Evolutionary conservation across 2,797 vertebrate genomes (phyloP).

Genomic region (Potorous gilbertii): DNA sequence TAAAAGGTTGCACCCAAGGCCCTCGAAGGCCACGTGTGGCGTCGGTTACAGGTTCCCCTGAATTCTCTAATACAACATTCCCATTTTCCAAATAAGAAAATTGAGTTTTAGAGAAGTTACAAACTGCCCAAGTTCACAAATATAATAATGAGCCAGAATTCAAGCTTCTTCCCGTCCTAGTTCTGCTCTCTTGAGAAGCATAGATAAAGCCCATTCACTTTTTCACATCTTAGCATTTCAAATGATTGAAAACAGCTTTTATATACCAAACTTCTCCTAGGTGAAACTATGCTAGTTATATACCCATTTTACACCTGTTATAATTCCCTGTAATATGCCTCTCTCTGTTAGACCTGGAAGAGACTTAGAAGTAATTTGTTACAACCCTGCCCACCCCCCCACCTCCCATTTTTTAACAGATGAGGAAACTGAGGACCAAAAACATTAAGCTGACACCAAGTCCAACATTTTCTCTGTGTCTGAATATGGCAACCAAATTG

Average conservation of each 20-base stretch:
- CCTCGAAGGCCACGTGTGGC: no score
- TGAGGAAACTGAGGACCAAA: not conserved
- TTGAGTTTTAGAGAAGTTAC: not conserved
- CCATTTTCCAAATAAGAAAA: not conserved
- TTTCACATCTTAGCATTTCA: not conserved
- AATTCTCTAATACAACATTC: not conserved
- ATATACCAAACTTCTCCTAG: not conserved
- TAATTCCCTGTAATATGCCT: not conserved
- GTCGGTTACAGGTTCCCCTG: no score
- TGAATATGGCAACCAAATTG: not conserved
- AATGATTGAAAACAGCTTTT: not conserved
- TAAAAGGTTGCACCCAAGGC: no score
- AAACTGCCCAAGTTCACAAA: not conserved
- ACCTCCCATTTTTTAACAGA: not conserved
- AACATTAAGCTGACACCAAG: not conserved
- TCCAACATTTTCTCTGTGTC: not conserved
- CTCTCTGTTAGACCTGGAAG: not conserved
- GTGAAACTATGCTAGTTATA: not conserved
- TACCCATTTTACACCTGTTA: not conserved
- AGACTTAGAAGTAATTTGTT: not conserved
- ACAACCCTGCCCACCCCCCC: fast-evolving
- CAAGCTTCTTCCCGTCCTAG: not conserved
- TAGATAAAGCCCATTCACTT: not conserved
- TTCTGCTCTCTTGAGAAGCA: not conserved
- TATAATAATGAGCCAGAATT: not conserved